A percentile compares a stretch with the other conserved stretches of the same genome.
Evolutionary conservation across 2,888 invertebrate species (phyloP).

Genomic region (Tholera decimalis): DNA sequence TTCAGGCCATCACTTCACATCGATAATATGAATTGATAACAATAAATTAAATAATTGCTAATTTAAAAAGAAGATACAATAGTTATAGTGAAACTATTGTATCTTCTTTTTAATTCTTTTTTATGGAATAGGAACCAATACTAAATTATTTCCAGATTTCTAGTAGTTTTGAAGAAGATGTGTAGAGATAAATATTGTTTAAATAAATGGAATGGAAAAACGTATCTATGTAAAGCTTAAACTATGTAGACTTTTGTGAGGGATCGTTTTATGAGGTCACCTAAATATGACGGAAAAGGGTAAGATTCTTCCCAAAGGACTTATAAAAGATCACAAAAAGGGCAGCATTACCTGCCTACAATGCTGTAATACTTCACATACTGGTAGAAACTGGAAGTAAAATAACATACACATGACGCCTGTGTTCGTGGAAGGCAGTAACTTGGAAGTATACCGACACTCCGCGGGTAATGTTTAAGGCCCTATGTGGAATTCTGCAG

Average conservation of each 20-base stretch:
- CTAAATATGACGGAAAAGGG: constrained; percentile 8
- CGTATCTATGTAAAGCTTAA: background rate
- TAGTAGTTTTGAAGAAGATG: too few relatives aligned
- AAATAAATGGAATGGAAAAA: background rate
- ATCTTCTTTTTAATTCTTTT: too few relatives aligned
- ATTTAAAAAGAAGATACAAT: too few relatives aligned
- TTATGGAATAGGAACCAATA: too few relatives aligned
- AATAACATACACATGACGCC: background rate
- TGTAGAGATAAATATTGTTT: too few relatives aligned
- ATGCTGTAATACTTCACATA: background rate
- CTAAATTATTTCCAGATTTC: too few relatives aligned
- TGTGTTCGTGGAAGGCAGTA: background rate
- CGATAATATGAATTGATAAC: too few relatives aligned
- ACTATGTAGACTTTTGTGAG: background rate
- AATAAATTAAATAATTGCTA: too few relatives aligned
- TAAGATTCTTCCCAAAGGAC: constrained; percentile 24
- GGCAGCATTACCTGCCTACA: background rate
- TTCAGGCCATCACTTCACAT: too few relatives aligned
- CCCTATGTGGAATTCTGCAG: background rate
- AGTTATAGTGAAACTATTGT: too few relatives aligned
- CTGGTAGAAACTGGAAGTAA: constrained; percentile 4
- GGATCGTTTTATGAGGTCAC: background rate
- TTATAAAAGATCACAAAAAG: constrained; percentile 16
- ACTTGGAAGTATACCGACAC: background rate
- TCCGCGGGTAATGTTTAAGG: too few relatives aligned